Evolutionary conservation across 2,888 invertebrate species (phyloP), one percentile per base, ranked within the genome.

Genomic region (Platynereis dumerilii): DNA sequence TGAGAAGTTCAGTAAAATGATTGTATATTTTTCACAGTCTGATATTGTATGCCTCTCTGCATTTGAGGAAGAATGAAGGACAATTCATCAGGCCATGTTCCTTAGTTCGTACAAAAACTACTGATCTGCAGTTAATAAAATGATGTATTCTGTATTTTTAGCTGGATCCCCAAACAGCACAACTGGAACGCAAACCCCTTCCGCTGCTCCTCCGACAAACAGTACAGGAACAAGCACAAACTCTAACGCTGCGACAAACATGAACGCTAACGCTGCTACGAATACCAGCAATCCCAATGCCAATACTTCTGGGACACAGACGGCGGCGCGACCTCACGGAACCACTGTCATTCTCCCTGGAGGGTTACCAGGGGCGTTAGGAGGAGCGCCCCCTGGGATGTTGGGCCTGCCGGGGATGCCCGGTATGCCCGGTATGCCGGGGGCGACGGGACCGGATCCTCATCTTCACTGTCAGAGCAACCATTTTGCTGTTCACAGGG

Each of bases 401-500:
- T 45, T 56, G 1, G 62, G 62, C 2, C 42, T 56, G 62, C 53
- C 53, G 15, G 42, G 42, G 3, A 27, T 22, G 2, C 20, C 34
- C 7, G 12, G 39, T 15, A 48, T 56, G 56, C 45, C 56, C 1
- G 62, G 62, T 2, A 44, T 56, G 62, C 53, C 53, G 15, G 42
- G 42, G 3, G 20, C 24, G 20, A 3, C 7, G 7, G 20, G 20
- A 22, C 52, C 52, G n/a, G 52, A 24, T 17, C 20, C 20, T 3
- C 29, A 28, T 34, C 12, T 34, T 5, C 5, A 34, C 34, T 34
- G 34, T 12, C 34, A 34, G 34, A 34, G 34, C 34, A 34, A 64
- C 15, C 68, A 67, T 56, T 72, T 72, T 55, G 34, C 34, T 34
- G 34, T 34, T 12, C 34, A 34, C 34, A 24, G 42, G 12, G 42